Conservation (phyloP, 2,888 invertebrate genomes). For the Pseudococcus viburni region DNA sequence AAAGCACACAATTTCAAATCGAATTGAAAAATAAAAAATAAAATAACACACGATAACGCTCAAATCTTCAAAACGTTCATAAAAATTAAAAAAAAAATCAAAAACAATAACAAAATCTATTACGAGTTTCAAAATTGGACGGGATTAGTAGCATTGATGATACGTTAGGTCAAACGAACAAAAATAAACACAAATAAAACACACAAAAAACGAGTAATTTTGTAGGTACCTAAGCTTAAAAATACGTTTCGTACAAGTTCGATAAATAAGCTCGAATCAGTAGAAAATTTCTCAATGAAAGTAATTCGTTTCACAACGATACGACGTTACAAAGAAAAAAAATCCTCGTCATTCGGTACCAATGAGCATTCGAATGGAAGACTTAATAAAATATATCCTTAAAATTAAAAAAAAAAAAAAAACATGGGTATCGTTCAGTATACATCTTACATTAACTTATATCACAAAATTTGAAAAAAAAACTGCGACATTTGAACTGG, state of each 20-base stretch:
- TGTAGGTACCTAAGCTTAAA: no score
- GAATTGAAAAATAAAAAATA: conserved; percentile 32
- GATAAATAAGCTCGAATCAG: not conserved
- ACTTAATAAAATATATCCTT: not conserved
- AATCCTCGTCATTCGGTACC: not conserved
- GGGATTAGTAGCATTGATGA: conserved; percentile 29
- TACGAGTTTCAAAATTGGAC: conserved; percentile 37
- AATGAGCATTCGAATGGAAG: not conserved
- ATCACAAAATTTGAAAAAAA: not conserved
- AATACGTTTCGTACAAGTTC: no score
- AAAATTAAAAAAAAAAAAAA: not conserved
- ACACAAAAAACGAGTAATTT: conserved; percentile 5
- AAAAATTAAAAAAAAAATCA: conserved; percentile 36
- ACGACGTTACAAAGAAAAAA: not conserved
- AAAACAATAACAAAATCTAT: conserved; percentile 53
- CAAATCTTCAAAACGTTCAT: conserved; percentile 36
- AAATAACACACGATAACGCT: conserved; percentile 32
- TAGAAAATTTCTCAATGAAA: not conserved
- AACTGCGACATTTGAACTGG: not conserved
- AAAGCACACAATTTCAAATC: conserved; percentile 50
- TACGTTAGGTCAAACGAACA: conserved; percentile 17
- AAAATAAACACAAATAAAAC: no score
- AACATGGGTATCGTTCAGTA: not conserved
- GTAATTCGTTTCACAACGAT: not conserved
- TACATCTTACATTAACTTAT: not conserved